Percentiles rank a stretch among this genome's conserved stretches.
Conservation (phyloP, 2,113 vertebrate genomes). For the Octodon degus region DNA sequence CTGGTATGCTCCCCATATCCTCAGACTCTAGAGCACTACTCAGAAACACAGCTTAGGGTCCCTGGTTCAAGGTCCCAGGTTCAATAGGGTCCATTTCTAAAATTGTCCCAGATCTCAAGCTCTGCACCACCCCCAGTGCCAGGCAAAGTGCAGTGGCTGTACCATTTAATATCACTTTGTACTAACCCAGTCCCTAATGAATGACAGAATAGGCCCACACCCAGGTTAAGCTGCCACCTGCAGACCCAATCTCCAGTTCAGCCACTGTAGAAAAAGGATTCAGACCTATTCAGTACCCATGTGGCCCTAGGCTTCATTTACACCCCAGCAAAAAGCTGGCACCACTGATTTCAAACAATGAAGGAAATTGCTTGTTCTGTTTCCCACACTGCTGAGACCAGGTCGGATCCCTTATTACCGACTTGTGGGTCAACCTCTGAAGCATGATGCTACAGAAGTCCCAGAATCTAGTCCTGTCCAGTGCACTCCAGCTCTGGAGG, state of each 20-base stretch:
- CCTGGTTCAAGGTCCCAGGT: too few relatives aligned
- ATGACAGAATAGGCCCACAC: background rate
- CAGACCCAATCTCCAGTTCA: background rate
- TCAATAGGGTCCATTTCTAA: too few relatives aligned
- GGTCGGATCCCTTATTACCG: background rate
- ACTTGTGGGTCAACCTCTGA: background rate
- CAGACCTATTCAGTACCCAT: too few relatives aligned
- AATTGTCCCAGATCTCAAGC: background rate
- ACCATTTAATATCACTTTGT: background rate
- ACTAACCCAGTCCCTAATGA: background rate
- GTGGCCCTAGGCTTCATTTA: background rate
- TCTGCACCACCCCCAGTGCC: background rate
- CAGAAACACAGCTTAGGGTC: too few relatives aligned
- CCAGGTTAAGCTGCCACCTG: background rate
- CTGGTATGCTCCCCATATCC: fast-evolving
- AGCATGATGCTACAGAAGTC: background rate
- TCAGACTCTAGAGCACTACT: too few relatives aligned
- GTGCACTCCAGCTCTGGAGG: background rate
- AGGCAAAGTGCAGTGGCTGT: fast-evolving
- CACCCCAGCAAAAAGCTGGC: background rate
- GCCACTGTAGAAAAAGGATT: background rate
- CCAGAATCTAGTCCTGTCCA: background rate
- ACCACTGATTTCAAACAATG: background rate
- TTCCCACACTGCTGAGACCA: background rate
- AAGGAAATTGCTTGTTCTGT: background rate